phyloP scores from a whole-genome alignment of 2,888 invertebrate species.

The Petrolisthes manimaculis region DNA sequence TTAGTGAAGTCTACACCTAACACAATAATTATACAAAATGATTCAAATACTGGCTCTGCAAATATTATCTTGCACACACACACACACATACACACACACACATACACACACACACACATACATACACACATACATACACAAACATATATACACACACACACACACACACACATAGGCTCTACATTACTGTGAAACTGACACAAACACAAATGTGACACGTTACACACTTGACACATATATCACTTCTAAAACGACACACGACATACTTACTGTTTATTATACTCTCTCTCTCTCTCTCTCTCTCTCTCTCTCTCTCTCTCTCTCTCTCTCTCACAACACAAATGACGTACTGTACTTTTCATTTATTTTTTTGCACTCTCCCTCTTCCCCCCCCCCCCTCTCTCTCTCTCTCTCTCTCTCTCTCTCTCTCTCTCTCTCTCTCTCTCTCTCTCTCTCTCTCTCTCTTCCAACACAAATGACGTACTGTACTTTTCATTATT shows the following conservation, averaged over 20 bases:
- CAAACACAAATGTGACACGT: too few relatives aligned
- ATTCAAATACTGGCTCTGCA: neutral
- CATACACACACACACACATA: conserved; percentile 25
- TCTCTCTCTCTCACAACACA: neutral
- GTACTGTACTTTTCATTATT: neutral
- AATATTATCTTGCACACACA: neutral
- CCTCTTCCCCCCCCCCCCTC: neutral
- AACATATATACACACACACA: conserved; percentile 17
- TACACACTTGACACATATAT: too few relatives aligned
- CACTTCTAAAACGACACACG: neutral
- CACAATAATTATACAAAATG: neutral
- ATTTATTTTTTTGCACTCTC: neutral
- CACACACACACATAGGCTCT: conserved; percentile 12
- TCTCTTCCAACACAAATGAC: neutral
- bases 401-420: neutral
- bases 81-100: conserved; percentile 14
- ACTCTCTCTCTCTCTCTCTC: neutral
- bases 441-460: conserved; percentile 13
- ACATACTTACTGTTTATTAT: neutral
- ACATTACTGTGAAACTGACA: too few relatives aligned
- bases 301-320: neutral
- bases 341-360: neutral
- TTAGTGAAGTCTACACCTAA: neutral
- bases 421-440: conserved; percentile 5
- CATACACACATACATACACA: neutral